Evolutionary conservation across 1,140 invertebrate species (phyloP), one percentile per base, ranked within the genome.

Genomic region (Drosophila seguyi): DNA sequence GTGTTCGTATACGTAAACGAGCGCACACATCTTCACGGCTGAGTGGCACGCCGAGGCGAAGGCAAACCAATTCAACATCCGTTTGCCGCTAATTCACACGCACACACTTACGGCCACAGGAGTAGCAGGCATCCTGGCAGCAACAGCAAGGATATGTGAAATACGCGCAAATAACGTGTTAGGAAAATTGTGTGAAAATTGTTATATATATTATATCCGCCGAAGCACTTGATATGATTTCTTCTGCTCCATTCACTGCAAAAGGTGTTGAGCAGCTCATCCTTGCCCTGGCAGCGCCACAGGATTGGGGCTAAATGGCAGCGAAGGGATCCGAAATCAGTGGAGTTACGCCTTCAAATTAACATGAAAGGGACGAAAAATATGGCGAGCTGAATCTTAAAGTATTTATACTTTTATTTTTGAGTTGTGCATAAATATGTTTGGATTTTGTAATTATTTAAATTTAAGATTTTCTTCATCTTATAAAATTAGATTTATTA

Each of bases 101-200:
- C 83, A 87, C 57, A 75, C 68, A 47, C 47, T 44, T 52, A 66
- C 50, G 47, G 39, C 27, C 45, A 63, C 72, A n/a, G 38, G 39
- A 38, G 48, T 16, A 38, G 52, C 34, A 41, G 66, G 66, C 67
- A 52, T 81, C 82, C 58, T 65, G 81, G 63, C 83, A 75, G 14
- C 45, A 47, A 5, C 44, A 16, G 4, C 45, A n/a, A 78, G 84
- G 76, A 84, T 87, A 78, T 87, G 80, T 87, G 80, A 87, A 87
- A 87, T 88, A 87, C 84, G 84, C 84, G 85, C 85, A 90, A 88
- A 88, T 90, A 90, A 88, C 84, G 84, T 88, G 84, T 88, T 90
- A 68, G 77, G 84, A 88, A 88, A 88, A 88, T 88, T 80, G 84
- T 84, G 84, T 84, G 84, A 88, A 88, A 88, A 88, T 88, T 88